Evolutionary conservation across 2,113 vertebrate genomes (phyloP).

Genomic region (Menura novaehollandiae): DNA sequence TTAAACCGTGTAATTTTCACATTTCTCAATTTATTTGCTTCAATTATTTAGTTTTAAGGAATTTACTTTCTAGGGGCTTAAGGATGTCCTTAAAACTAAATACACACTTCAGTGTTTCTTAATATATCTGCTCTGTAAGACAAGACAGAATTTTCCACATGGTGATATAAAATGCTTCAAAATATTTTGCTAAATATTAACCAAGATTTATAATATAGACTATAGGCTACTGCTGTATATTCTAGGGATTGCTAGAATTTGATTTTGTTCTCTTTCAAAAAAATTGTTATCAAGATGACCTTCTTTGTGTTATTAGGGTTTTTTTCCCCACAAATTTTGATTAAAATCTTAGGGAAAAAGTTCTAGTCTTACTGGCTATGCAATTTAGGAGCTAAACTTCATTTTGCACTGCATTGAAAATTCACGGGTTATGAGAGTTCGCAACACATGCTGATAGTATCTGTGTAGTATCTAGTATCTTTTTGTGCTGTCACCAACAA

Average conservation of each 20-base stretch:
- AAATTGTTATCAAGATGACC: background rate
- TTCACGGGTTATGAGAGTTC: rapidly evolving
- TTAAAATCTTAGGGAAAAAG: background rate
- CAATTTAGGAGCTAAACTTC: background rate
- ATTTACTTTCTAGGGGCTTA: background rate
- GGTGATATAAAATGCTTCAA: background rate
- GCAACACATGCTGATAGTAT: rapidly evolving
- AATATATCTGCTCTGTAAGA: background rate
- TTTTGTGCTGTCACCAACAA: background rate
- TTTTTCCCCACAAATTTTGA: background rate
- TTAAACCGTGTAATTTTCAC: background rate
- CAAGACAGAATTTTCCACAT: background rate
- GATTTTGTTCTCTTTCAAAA: background rate
- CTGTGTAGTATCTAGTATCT: too few species aligned
- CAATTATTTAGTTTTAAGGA: background rate
- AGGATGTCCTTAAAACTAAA: background rate
- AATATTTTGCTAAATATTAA: background rate
- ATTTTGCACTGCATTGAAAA: background rate
- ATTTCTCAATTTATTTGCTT: background rate
- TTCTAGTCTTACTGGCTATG: background rate
- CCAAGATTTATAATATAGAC: background rate
- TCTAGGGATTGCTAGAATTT: background rate
- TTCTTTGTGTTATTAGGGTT: background rate
- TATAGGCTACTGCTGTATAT: background rate
- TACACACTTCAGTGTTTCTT: background rate